These are phyloP conservation scores for Drosophila littoralis DNA, from an alignment of 1,140 invertebrate genomes.

Conservation along the genomic window DNA sequence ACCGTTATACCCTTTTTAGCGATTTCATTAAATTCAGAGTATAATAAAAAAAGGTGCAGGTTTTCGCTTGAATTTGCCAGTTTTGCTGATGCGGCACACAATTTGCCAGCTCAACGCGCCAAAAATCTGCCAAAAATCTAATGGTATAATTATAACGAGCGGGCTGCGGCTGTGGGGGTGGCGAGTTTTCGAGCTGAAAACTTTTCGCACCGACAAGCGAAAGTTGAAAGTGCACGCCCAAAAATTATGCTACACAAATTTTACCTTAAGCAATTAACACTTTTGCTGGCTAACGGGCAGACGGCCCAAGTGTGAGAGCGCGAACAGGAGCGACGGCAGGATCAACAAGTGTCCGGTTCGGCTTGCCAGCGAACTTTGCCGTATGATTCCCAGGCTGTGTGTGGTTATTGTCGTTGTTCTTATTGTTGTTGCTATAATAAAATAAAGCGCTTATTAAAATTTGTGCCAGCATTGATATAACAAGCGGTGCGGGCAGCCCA, in stretches of 20 bases:
- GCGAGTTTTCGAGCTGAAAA: slow-evolving; percentile 2
- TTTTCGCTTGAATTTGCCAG: slow-evolving; percentile 19
- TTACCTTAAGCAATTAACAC: slow-evolving; percentile 67
- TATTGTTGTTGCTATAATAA: slow-evolving; percentile 62
- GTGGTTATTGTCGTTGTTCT: slow-evolving; percentile 40
- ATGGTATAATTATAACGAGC: slow-evolving; percentile 24
- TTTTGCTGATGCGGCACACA: slow-evolving; percentile 36
- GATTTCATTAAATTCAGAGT: no score
- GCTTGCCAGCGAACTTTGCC: slow-evolving; percentile 44
- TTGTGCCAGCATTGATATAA: slow-evolving; percentile 54
- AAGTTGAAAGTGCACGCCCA: slow-evolving; percentile 31
- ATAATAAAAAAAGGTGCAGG: not conserved
- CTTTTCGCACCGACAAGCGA: slow-evolving; percentile 15
- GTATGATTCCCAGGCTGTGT: slow-evolving; percentile 27
- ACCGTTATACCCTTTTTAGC: no score
- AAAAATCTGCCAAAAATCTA: slow-evolving; percentile 50
- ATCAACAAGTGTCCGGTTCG: slow-evolving; percentile 50
- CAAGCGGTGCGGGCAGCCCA: slow-evolving; percentile 58
- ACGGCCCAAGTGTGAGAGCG: not conserved
- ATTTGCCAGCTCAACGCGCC: slow-evolving; percentile 43
- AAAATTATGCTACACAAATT: slow-evolving; percentile 48
- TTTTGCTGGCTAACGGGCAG: slow-evolving; percentile 23
- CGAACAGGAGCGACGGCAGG: not conserved
- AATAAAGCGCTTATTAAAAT: slow-evolving; percentile 77
- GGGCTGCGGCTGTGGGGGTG: not conserved